A percentile compares a stretch with the other conserved stretches of the same genome.
phyloP scores from a whole-genome alignment of 2,797 vertebrate species.

The Hippopotamyrus pictus region DNA sequence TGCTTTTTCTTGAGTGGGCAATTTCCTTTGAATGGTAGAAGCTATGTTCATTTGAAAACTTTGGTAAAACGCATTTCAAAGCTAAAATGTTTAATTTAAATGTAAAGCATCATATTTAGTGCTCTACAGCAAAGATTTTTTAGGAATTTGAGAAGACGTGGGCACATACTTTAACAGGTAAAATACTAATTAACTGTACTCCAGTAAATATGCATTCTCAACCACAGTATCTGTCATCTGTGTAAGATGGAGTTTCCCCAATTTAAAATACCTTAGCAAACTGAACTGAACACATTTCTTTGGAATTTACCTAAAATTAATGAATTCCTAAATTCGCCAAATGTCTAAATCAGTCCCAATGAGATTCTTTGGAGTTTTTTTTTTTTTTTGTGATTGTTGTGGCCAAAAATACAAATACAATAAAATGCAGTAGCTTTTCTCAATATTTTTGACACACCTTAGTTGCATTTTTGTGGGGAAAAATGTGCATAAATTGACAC shows the following conservation, averaged over 20 bases:
- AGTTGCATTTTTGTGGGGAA: neutral
- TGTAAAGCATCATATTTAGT: neutral
- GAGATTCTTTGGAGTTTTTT: neutral
- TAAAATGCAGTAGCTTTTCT: neutral
- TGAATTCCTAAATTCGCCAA: neutral
- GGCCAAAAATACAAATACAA: neutral
- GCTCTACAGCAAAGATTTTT: neutral
- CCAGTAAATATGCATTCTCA: neutral
- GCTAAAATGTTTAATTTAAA: neutral
- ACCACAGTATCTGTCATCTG: neutral
- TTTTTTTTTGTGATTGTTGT: neutral
- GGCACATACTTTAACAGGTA: neutral
- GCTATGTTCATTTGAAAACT: neutral
- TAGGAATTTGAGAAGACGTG: neutral
- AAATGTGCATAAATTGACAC: neutral
- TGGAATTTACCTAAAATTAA: neutral
- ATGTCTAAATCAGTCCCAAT: neutral
- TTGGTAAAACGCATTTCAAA: neutral
- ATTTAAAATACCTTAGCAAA: neutral
- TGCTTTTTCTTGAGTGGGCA: neutral
- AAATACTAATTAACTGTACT: neutral
- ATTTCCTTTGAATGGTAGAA: neutral
- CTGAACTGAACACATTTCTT: neutral
- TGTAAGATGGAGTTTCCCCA: neutral
- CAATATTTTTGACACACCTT: neutral